Conservation (phyloP, 2,888 invertebrate species). For the Pediacus dermestoides region DNA sequence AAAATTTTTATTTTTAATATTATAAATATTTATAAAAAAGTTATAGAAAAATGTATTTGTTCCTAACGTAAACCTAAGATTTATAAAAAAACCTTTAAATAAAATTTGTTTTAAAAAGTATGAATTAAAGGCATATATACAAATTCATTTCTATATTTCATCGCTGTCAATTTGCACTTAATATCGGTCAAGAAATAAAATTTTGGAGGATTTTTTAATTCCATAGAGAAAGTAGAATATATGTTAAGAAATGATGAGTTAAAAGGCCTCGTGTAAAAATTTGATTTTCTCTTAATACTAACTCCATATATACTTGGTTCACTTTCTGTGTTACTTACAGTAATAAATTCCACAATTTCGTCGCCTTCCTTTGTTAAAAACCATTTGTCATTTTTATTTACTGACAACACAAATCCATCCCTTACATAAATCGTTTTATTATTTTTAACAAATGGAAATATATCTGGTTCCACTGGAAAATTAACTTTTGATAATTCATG, state of each 20-base stretch:
- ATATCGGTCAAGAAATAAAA: not conserved
- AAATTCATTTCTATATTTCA: conserved; percentile 1
- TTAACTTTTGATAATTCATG: conserved; percentile 13
- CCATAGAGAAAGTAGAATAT: conserved; percentile 11
- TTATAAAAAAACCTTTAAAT: no score
- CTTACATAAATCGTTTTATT: not conserved
- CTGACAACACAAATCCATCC: conserved; percentile 10
- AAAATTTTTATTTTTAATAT: no score
- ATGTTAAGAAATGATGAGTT: conserved; percentile 21
- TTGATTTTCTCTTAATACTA: conserved; percentile 10
- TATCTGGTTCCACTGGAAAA: not conserved
- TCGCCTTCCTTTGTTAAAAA: conserved; percentile 16
- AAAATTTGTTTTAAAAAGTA: no score
- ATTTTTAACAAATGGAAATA: not conserved
- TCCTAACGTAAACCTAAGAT: no score
- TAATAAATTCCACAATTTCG: conserved; percentile 14
- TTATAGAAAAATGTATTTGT: no score
- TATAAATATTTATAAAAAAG: no score
- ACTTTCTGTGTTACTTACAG: conserved; percentile 9
- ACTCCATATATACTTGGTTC: conserved; percentile 17
- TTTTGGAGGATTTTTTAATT: not conserved
- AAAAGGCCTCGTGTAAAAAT: conserved; percentile 18
- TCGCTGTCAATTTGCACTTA: not conserved
- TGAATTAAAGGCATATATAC: conserved; percentile 1
- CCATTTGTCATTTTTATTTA: conserved; percentile 21